Conservation (phyloP, 2,888 invertebrate species). For the Idaea straminata region DNA sequence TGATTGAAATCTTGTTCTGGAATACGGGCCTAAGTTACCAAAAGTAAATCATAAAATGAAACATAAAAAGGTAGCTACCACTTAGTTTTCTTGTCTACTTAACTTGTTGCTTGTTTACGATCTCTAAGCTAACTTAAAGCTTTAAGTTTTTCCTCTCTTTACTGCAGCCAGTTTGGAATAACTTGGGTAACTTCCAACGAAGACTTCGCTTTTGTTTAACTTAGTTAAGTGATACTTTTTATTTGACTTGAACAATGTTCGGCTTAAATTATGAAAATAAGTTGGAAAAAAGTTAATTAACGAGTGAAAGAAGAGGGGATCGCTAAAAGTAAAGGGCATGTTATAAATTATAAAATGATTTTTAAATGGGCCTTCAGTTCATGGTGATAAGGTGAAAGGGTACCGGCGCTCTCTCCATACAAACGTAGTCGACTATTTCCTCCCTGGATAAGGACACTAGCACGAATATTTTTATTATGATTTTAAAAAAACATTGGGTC, state of each 20-base stretch:
- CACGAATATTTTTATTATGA: no score
- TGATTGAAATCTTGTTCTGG: no score
- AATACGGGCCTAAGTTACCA: neutral
- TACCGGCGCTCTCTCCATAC: no score
- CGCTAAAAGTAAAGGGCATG: no score
- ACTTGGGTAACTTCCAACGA: neutral
- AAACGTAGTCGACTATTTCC: no score
- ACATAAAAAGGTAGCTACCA: neutral
- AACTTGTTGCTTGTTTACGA: neutral
- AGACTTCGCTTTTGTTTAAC: neutral
- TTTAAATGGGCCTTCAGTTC: no score
- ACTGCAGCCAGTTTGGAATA: neutral
- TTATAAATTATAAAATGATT: no score
- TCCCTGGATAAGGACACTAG: no score
- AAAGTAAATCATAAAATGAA: neutral
- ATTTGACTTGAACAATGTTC: neutral
- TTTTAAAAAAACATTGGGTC: no score
- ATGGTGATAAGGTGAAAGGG: no score
- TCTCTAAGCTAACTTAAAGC: neutral
- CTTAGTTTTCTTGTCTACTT: neutral
- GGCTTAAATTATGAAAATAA: neutral
- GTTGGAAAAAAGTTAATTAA: no score
- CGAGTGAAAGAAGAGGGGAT: no score
- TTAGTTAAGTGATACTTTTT: neutral
- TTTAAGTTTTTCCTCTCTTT: neutral